phyloP scores from a whole-genome alignment of 2,113 vertebrate genomes.

The Nematolebias whitei region DNA sequence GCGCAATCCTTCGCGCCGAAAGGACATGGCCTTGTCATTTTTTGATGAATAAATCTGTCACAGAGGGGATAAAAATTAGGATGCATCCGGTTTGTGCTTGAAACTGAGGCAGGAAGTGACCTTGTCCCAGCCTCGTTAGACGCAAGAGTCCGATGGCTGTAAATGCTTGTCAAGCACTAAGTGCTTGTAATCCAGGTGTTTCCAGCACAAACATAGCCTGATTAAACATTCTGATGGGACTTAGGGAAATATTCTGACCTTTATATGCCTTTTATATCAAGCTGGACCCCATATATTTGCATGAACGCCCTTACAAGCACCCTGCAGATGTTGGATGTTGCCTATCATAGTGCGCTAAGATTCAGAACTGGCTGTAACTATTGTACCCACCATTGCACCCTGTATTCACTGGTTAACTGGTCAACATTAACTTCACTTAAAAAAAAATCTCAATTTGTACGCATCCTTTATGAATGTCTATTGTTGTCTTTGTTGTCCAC shows the following conservation, averaged over 20 bases:
- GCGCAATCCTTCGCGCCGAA: slow-evolving; percentile 32
- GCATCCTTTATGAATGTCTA: too few species aligned
- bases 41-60: slow-evolving; percentile 44
- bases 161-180: slow-evolving; percentile 71
- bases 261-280: slow-evolving; percentile 2
- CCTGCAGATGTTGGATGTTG: too few species aligned
- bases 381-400: too few species aligned
- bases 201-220: slow-evolving; percentile 29
- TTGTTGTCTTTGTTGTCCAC: too few species aligned
- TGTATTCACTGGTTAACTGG: too few species aligned
- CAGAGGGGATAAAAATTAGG: slow-evolving; percentile 50
- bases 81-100: slow-evolving; percentile 23
- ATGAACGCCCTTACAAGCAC: too few species aligned
- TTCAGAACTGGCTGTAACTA: too few species aligned
- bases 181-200: too few species aligned
- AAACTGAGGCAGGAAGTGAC: slow-evolving; percentile 46
- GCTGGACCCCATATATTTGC: not conserved
- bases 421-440: too few species aligned
- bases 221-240: slow-evolving; percentile 15
- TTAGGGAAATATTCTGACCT: slow-evolving; percentile 36
- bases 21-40: slow-evolving; percentile 49
- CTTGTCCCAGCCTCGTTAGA: slow-evolving; percentile 50
- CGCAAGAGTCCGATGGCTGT: slow-evolving; percentile 50
- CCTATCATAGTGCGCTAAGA: too few species aligned
- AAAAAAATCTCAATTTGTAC: too few species aligned